A percentile compares a stretch with the other conserved stretches of the same genome.
These are phyloP conservation scores for Musca domestica DNA, from an alignment of 1,140 invertebrate species.

Conservation along the genomic window DNA sequence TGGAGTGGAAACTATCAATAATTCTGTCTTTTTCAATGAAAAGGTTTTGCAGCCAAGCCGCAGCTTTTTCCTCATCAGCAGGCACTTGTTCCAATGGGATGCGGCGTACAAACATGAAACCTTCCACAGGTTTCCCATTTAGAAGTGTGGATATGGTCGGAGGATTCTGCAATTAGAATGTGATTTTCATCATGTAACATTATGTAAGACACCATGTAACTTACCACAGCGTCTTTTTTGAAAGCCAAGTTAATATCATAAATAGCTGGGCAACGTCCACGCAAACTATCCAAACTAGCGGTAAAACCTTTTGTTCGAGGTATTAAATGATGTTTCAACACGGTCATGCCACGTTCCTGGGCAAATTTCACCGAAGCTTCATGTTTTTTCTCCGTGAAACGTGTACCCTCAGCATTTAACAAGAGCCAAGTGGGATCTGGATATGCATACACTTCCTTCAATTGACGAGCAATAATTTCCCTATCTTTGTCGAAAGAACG, in stretches of 20 bases:
- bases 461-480: slow-evolving; percentile 74
- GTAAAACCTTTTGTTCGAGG: slow-evolving; percentile 92
- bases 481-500: slow-evolving; percentile 89
- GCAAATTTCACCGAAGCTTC: slow-evolving; percentile 86
- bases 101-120: slow-evolving; percentile 77
- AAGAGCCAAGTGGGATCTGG: slow-evolving; percentile 85
- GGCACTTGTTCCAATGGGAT: slow-evolving; percentile 81
- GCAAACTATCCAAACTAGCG: slow-evolving; percentile 69
- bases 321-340: slow-evolving; percentile 85
- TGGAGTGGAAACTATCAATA: slow-evolving; percentile 76
- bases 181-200: background rate
- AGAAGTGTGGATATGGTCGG: slow-evolving; percentile 81
- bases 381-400: slow-evolving; percentile 86
- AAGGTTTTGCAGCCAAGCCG: slow-evolving; percentile 75
- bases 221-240: slow-evolving; percentile 59
- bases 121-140: slow-evolving; percentile 71
- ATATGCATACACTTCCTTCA: slow-evolving; percentile 80
- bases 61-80: slow-evolving; percentile 71
- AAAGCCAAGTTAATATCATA: slow-evolving; percentile 85
- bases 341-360: slow-evolving; percentile 77
- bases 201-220: slow-evolving; percentile 34
- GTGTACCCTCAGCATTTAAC: slow-evolving; percentile 92
- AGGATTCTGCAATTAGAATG: slow-evolving; percentile 56
- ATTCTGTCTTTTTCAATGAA: slow-evolving; percentile 68
- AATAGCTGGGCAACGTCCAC: slow-evolving; percentile 75